phyloP scores from a whole-genome alignment of 2,888 invertebrate species.

The Apantesis nais region DNA sequence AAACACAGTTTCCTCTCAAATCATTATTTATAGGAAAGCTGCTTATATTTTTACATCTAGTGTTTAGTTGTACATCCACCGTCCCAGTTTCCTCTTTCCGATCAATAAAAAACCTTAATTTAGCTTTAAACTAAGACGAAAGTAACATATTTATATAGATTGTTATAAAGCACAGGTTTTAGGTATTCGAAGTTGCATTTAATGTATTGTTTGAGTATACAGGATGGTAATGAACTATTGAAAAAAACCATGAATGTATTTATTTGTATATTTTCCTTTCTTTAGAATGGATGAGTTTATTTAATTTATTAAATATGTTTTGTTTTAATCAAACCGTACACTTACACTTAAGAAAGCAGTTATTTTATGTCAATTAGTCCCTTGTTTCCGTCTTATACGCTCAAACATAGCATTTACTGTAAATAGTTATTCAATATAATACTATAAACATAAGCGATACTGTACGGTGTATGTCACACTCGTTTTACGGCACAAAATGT shows the following conservation, averaged over 20 bases:
- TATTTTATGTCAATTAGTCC: constrained; percentile 20
- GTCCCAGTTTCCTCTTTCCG: constrained; percentile 84
- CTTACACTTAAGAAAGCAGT: background rate
- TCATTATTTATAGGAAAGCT: constrained; percentile 55
- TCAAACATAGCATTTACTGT: constrained; percentile 63
- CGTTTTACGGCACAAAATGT: constrained; percentile 85
- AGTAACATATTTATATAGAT: constrained; percentile 83
- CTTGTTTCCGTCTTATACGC: constrained; percentile 24
- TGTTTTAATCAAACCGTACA: background rate
- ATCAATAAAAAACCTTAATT: constrained; percentile 69
- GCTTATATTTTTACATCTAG: constrained; percentile 77
- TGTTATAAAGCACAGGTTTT: constrained; percentile 85
- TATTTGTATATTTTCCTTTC: background rate
- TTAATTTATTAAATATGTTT: background rate
- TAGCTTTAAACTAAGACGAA: constrained; percentile 79
- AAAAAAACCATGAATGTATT: constrained; percentile 9
- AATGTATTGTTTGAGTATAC: constrained; percentile 38
- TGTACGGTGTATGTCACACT: constrained; percentile 82
- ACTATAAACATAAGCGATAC: constrained; percentile 75
- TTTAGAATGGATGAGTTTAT: background rate
- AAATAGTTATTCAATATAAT: constrained; percentile 77
- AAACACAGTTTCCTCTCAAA: constrained; percentile 57
- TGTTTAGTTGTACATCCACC: constrained; percentile 77
- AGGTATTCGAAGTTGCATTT: constrained; percentile 83
- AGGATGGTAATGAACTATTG: constrained; percentile 24